Conservation (phyloP, 2,888 invertebrate species). For the Smittia aterrima region DNA sequence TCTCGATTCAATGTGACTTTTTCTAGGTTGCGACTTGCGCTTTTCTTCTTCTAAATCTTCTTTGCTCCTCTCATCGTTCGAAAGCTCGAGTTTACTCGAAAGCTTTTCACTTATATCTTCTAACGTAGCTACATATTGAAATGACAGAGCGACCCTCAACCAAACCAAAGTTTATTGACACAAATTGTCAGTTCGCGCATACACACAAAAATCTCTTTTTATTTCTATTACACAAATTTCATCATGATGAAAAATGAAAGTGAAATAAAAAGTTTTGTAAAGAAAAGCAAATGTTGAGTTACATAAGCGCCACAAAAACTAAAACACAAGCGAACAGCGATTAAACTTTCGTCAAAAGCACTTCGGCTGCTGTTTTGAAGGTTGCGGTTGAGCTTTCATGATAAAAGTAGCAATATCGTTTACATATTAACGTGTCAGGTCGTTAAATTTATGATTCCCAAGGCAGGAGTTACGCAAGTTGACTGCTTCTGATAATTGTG, state of each 20-base stretch:
- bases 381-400: conserved; percentile 21
- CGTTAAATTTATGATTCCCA: background rate
- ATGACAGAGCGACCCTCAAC: background rate
- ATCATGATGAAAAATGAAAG: conserved; percentile 40
- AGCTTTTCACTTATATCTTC: background rate
- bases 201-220: conserved; percentile 8
- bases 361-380: conserved; percentile 29
- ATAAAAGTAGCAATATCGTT: background rate
- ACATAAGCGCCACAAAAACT: conserved; percentile 21
- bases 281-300: conserved; percentile 27
- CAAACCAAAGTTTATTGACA: conserved; percentile 35
- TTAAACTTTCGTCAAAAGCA: background rate
- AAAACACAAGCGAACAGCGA: conserved; percentile 7
- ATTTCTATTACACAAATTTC: conserved; percentile 40
- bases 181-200: conserved; percentile 3
- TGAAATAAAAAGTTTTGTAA: conserved; percentile 26
- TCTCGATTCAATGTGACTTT: conserved; percentile 22
- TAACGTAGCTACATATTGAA: background rate
- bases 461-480: conserved; percentile 2
- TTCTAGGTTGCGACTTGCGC: conserved; percentile 6
- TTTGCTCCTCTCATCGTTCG: background rate
- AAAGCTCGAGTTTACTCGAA: background rate
- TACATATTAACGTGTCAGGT: background rate
- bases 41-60: background rate
- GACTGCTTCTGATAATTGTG: background rate